Evolutionary conservation across 2,797 vertebrate genomes (phyloP), one percentile per base, ranked within the genome.

Genomic region (Hydrophis major): DNA sequence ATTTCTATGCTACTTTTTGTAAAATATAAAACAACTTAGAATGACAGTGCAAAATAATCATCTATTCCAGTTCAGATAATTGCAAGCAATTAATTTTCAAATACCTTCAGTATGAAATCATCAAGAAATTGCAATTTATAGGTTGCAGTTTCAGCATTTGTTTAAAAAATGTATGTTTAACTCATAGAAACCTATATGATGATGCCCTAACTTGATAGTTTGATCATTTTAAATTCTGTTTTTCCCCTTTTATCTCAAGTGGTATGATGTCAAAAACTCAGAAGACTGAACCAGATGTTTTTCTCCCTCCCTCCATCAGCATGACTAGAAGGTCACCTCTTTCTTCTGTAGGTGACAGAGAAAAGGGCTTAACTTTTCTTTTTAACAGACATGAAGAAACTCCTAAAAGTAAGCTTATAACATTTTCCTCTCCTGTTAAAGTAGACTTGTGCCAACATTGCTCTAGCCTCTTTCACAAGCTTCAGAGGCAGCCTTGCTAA

Each of bases 371-470:
- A 32, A 83, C 37, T 93, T 86, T 95, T 92, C 28, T 86, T 95
- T 86, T 88, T 93, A 91, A 83, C 88, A 96, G 88, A 88, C 56
- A 37, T 83, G 11, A 96, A 95, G 95, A 93, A 94, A 56, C 90
- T 59, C 69, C 91, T 89, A 94, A 91, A 97, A 97, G 97, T 98
- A 97, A 96, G 25, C 74, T 91, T 95, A 90, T 12, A 10, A 83
- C 89, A 1, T 47, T 94, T 6, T 6, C 7, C 63, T 93, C 18
- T 56, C 11, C 50, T 63, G 32, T 83, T 42, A 90, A 90, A 69
- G 16, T 89, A 27, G 16, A 42, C 47, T 83, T 93, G 28, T 59
- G 37, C 53, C 66, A 61, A 88, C 86, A 83, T 91, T 83, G 56
- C 25, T 89, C 4, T 37, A 53, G 50, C 2, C 86, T 91, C 83